Evolutionary conservation across 2,888 invertebrate species (phyloP), one percentile per base, ranked within the genome.

Genomic region (Hypomecis atomaria): DNA sequence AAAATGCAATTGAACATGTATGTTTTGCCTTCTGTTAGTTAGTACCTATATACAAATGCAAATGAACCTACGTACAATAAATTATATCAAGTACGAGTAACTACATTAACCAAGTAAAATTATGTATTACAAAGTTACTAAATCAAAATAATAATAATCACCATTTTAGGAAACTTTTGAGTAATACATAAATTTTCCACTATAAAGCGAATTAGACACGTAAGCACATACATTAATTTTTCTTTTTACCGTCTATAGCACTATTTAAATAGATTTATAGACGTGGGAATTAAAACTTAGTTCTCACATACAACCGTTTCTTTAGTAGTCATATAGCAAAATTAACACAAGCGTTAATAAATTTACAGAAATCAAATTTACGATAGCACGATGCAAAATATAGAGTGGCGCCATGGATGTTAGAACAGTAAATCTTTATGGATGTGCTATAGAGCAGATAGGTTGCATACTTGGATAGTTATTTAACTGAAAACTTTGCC

Each of bases 221-320:
- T 40, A 40, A 8, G 6, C 10, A 40, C 5, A 40, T 40, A 7
- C 8, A 9, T 9, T 40, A 40, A 40, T 40, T 40, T 40, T 23
- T 3, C 23, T 23, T 23, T 23, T 1, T 23, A 23, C 23, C 23
- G 23, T 23, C 23, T 23, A 23, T 23, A 23, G 23, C 23, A 23
- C 34, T 43, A 34, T 37, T 74, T 61, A 65, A 65, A 65, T 53
- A 60, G 42, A 63, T 44, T 62, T 62, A 70, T 71, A 47, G 37
- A 13, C 11, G 42, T 60, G 52, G 6, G 52, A 62, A 53, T 45
- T 43, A 36, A 48, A n/a, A 6, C 42, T 45, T 61, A 47, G 42
- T 62, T 57, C 47, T 45, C 54, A 48, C 23, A 55, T 52, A 45
- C 9, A 50, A 56, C 11, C 13, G 33, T 52, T 52, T 45, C 50